A percentile compares a stretch with the other conserved stretches of the same genome.
phyloP scores from a whole-genome alignment of 2,797 vertebrate genomes.

The Falco peregrinus region DNA sequence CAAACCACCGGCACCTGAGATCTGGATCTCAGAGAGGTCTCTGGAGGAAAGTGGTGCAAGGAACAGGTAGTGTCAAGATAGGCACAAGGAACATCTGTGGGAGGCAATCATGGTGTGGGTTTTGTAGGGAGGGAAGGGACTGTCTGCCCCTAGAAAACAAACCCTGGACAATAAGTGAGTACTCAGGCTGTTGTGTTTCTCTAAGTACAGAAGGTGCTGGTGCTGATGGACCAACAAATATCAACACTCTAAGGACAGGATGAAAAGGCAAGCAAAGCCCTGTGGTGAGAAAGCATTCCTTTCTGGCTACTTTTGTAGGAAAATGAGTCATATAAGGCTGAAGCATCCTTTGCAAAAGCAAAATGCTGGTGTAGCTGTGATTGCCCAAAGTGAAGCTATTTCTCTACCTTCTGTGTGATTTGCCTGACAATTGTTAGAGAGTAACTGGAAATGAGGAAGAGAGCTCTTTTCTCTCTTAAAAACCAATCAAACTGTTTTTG shows the following conservation, averaged over 20 bases:
- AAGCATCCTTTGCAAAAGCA: background rate
- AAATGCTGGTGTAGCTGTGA: background rate
- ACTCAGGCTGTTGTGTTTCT: background rate
- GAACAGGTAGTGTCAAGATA: background rate
- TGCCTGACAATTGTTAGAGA: background rate
- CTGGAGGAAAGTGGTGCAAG: background rate
- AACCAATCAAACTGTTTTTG: background rate
- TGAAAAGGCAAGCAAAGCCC: background rate
- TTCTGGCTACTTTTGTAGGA: background rate
- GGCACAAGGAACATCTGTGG: background rate
- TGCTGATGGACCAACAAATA: background rate
- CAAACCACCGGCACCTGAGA: background rate
- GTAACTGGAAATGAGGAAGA: background rate
- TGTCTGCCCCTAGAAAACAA: background rate
- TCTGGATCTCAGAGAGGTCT: background rate
- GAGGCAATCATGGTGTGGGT: background rate
- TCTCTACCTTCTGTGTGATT: background rate
- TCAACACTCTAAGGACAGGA: background rate
- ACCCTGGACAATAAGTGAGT: background rate
- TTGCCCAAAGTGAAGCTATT: background rate
- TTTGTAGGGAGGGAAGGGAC: background rate
- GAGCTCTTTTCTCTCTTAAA: background rate
- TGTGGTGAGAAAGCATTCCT: background rate
- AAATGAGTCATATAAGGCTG: background rate
- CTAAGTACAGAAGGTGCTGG: fast-evolving